phyloP scores from a whole-genome alignment of 2,113 vertebrate species.

The Papio anubis region DNA sequence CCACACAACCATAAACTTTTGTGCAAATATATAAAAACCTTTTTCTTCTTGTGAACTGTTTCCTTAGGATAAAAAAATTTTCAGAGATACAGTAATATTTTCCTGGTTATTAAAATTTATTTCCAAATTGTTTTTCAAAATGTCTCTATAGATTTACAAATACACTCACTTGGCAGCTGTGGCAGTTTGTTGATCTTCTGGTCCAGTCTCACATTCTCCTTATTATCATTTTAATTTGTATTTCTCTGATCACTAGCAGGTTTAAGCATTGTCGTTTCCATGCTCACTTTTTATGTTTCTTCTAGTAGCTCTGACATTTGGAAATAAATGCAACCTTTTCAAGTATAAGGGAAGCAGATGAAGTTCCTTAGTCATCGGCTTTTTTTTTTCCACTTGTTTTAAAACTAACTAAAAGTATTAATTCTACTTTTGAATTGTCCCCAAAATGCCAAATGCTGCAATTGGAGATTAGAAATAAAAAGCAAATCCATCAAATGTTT shows the following conservation, averaged over 20 bases:
- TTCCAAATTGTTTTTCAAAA: neutral
- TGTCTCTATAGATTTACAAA: neutral
- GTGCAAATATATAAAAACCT: neutral
- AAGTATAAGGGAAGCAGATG: neutral
- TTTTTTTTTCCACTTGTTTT: neutral
- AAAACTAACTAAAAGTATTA: constrained; percentile 2
- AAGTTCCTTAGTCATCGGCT: neutral
- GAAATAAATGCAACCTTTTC: constrained; percentile 1
- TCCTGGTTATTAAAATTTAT: neutral
- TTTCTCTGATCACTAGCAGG: neutral
- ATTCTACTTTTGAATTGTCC: neutral
- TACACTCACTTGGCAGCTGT: neutral
- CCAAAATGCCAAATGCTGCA: neutral
- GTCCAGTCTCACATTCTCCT: neutral
- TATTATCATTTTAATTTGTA: neutral
- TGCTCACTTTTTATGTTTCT: neutral
- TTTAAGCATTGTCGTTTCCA: neutral
- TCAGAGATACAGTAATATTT: neutral
- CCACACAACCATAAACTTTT: neutral
- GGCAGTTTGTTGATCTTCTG: neutral
- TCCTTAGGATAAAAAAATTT: neutral
- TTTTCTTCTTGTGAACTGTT: neutral
- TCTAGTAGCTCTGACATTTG: neutral
- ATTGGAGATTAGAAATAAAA: neutral
- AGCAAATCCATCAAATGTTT: neutral